Evolutionary conservation across 2,797 vertebrate genomes (phyloP), one percentile per base, ranked within the genome.

Genomic region (Xenops minutus): DNA sequence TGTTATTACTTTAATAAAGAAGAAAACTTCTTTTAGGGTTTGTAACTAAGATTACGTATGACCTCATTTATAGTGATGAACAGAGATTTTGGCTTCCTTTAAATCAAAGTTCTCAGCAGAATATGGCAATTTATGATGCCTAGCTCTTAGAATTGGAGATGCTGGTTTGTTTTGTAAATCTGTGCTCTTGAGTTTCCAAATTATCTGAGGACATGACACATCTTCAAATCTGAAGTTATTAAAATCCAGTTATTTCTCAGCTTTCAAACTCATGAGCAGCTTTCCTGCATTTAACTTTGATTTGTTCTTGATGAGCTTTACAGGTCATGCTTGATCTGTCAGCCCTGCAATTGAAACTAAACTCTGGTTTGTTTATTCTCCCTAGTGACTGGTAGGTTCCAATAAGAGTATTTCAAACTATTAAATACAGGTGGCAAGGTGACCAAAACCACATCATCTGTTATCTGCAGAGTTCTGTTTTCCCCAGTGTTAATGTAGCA

Each of bases 361-460:
- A 37, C 67, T 73, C 39, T 32, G 58, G 14, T 66, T 93, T 90
- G 92, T 91, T 94, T 93, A 54, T 81, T 90, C 73, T 92, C 66
- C 68, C 0, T 0, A 51, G 81, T 91, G 84, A 73, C 88, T 51
- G 78, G 62, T 51, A 86, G 69, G 48, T 96, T 88, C 92, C 92
- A 93, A 86, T 81, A 92, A 75, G 46, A 66, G 43, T 90, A 82
- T 82, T 92, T 94, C 90, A 86, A 23, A 69, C 58, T 69, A 54
- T 61, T 95, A 75, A 90, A 44, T 66, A 46, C 24, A 68, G 55
- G 73, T 86, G 67, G 66, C 77, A 81, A 30, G 63, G 37, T 93
- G 86, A 85, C 67, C 83, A 84, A 59, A 89, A 78, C 59, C 69
- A 43, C 67, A 27, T 68, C 26, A 8, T 73, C 34, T 72, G 36